Evolutionary conservation across 2,888 invertebrate genomes (phyloP).

Genomic region (Microctonus aethiopoides): DNA sequence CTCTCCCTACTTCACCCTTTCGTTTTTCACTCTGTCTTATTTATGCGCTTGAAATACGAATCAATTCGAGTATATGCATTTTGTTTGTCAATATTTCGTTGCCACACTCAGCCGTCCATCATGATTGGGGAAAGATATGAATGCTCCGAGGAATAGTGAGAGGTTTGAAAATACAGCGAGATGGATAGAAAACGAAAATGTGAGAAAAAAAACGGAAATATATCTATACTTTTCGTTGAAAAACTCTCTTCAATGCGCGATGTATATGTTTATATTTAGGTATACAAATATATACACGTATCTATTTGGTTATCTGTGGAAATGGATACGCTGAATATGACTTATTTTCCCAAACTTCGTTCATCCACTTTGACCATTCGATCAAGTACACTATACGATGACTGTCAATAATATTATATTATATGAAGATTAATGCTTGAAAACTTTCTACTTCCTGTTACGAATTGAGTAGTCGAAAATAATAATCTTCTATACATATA

Average conservation of each 20-base stretch:
- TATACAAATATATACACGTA: neutral
- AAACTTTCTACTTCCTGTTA: no score
- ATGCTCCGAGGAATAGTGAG: neutral
- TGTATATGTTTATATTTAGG: no score
- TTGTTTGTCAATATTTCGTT: constrained; percentile 22
- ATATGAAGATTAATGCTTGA: no score
- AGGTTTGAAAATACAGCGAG: neutral
- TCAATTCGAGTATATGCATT: constrained; percentile 17
- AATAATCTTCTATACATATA: no score
- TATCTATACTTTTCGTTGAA: neutral
- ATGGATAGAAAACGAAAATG: neutral
- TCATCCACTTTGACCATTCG: neutral
- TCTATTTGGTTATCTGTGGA: neutral
- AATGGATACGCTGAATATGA: neutral
- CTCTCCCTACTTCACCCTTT: neutral
- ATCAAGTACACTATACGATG: neutral
- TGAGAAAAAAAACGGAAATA: neutral
- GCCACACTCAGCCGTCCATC: constrained; percentile 6
- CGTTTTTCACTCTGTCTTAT: constrained; percentile 20
- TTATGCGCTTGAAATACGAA: constrained; percentile 4
- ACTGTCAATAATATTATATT: neutral
- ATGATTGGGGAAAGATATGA: neutral
- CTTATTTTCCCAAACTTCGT: neutral
- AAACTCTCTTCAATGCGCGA: neutral
- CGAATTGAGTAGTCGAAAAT: no score